Evolutionary conservation across 2,113 vertebrate species (phyloP).

Genomic region (Oenanthe oenanthe): DNA sequence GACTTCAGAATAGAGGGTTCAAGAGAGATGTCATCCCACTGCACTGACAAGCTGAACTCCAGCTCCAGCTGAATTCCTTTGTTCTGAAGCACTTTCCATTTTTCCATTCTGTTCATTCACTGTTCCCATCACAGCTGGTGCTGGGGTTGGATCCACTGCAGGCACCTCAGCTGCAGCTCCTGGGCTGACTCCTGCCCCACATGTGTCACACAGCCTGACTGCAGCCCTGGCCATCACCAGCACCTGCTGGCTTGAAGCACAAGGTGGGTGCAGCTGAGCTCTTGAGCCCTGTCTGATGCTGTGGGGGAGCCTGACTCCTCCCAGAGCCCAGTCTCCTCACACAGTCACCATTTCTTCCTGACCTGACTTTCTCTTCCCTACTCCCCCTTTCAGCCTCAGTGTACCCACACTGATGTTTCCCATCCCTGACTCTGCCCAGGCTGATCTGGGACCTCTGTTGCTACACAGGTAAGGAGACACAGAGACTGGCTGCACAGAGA

Average conservation of each 20-base stretch:
- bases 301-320: neutral
- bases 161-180: neutral
- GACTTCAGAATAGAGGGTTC: neutral
- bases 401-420: neutral
- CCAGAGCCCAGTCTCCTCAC: neutral
- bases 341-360: neutral
- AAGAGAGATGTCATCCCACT: neutral
- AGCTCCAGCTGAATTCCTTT: neutral
- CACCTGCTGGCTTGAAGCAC: neutral
- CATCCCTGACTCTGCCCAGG: neutral
- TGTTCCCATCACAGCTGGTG: accelerated
- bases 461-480: neutral
- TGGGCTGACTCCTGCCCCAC: neutral
- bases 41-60: neutral
- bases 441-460: neutral
- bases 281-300: neutral
- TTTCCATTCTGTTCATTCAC: accelerated
- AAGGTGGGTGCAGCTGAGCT: neutral
- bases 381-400: neutral
- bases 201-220: accelerated
- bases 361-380: neutral
- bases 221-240: neutral
- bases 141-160: neutral
- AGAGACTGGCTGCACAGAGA: neutral
- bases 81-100: neutral